These are phyloP conservation scores for Ecdyonurus torrentis DNA, from an alignment of 2,888 invertebrate species.

Conservation along the genomic window DNA sequence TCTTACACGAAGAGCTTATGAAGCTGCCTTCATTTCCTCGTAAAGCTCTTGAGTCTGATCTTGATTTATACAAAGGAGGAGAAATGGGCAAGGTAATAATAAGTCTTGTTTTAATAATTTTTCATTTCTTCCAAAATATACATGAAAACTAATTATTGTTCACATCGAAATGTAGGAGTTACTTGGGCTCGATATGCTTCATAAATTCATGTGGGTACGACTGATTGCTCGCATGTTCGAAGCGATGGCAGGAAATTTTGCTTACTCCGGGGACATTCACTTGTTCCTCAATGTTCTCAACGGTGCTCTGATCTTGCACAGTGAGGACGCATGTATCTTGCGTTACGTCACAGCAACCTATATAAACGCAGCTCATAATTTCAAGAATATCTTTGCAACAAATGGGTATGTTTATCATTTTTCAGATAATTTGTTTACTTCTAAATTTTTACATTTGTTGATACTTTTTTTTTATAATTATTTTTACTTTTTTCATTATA, in stretches of 20 bases:
- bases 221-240: constrained; percentile 93
- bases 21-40: constrained; percentile 96
- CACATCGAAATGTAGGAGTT: constrained; percentile 44
- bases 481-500: background rate
- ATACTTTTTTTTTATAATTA: constrained; percentile 1
- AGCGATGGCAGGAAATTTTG: constrained; percentile 95
- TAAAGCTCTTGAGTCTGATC: constrained; percentile 92
- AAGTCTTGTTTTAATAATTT: no score
- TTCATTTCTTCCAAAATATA: background rate
- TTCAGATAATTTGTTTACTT: background rate
- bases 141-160: background rate
- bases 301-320: constrained; percentile 89
- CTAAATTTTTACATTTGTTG: background rate
- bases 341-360: constrained; percentile 93
- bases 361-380: constrained; percentile 94
- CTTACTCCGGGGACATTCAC: constrained; percentile 92
- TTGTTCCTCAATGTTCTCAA: constrained; percentile 94
- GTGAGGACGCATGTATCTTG: constrained; percentile 90
- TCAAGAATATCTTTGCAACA: constrained; percentile 95
- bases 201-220: constrained; percentile 98
- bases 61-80: constrained; percentile 80
- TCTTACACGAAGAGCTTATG: constrained; percentile 96
- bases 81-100: constrained; percentile 72
- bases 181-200: constrained; percentile 83
- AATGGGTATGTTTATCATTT: constrained; percentile 64